Base-by-base conservation (phyloP, 2,888 invertebrate genomes). In the Morpho achilles region DNA sequence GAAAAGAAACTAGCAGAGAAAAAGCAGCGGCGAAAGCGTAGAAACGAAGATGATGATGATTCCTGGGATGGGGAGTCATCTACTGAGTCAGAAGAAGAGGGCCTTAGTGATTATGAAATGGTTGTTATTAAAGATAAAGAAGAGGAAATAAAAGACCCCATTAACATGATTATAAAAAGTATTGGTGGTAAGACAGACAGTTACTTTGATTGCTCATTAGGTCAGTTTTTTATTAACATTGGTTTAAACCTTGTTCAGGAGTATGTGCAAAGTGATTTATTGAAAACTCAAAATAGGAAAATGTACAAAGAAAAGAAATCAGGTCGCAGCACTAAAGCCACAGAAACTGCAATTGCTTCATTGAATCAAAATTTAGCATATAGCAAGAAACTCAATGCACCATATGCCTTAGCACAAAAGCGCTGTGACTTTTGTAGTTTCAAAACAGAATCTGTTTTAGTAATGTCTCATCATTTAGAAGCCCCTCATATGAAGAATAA, bases 201-300 rank as follows among this genome's bases (percentile, higher is more conserved):
- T 64, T 97, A 96, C 76, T 98, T 97, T 82, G 96, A 96, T 69
- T 95, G 96, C 77, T 95, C 97, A 2, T 87, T 98, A 60, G 98
- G 98, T 4, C 96, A 96, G 80, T 97, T 98, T 80, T 96, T 98
- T 74, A 96, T 96, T 80, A 97, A 97, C 76, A 96, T 98, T 72
- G 98, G 99, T 51, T 92, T 96, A 59, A 97, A 97, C 80, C 92
- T 98, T 68, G 98, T 98, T 7, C 97, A 98, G 82, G 98, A 98
- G 81, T 96, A 94, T 84, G 98, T 98, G 23, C 98, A 98, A 87
- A 94, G 94, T 50, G 98, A 98, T 87, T 89, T 98, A 60, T 89
- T 98, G 60, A 94, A 96, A 70, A 95, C 96, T 73, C 97, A 98
- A 78, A 96, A 97, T 79, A 93, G 96, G 53, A 97, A 97, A 79